These are phyloP conservation scores for Anguilla rostrata DNA, from an alignment of 2,113 vertebrate species.

Conservation along the genomic window DNA sequence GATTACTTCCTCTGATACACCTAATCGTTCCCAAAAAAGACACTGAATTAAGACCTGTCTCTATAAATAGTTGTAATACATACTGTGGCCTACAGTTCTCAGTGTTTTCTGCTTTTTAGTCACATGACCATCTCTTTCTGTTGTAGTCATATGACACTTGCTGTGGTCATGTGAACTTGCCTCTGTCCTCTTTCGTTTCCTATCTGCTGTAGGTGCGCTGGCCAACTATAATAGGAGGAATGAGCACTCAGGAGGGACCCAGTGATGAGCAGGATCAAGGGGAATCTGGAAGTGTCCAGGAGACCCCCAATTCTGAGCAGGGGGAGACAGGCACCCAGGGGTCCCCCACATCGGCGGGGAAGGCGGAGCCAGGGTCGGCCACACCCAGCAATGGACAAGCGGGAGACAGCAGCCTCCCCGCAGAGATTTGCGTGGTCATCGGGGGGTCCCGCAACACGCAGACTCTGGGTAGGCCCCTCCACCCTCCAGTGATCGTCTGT, in stretches of 20 bases:
- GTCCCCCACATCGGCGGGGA: conserved; percentile 75
- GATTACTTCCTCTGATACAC: neutral
- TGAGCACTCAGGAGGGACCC: conserved; percentile 68
- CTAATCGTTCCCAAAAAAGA: too few relatives aligned
- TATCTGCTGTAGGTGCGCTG: conserved; percentile 43
- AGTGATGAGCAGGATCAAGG: conserved; percentile 58
- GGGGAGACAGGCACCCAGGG: conserved; percentile 43
- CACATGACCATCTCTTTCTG: neutral
- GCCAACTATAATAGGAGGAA: conserved; percentile 61
- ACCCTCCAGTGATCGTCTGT: neutral
- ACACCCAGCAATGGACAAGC: conserved; percentile 78
- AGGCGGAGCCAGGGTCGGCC: conserved; percentile 61
- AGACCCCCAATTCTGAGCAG: conserved; percentile 67
- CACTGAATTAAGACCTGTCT: too few relatives aligned
- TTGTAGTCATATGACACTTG: neutral
- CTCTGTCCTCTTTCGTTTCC: conserved; percentile 15
- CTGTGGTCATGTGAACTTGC: conserved; percentile 1
- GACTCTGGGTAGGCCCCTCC: conserved; percentile 76
- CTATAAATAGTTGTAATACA: too few relatives aligned
- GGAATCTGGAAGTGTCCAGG: conserved; percentile 50
- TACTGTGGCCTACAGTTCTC: neutral
- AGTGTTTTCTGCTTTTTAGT: neutral
- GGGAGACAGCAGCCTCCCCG: conserved; percentile 74
- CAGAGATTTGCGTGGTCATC: conserved; percentile 95
- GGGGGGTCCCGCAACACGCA: conserved; percentile 87